Evolutionary conservation across 1,140 invertebrate species (phyloP).

Genomic region (Ptiloglossa arizonensis): DNA sequence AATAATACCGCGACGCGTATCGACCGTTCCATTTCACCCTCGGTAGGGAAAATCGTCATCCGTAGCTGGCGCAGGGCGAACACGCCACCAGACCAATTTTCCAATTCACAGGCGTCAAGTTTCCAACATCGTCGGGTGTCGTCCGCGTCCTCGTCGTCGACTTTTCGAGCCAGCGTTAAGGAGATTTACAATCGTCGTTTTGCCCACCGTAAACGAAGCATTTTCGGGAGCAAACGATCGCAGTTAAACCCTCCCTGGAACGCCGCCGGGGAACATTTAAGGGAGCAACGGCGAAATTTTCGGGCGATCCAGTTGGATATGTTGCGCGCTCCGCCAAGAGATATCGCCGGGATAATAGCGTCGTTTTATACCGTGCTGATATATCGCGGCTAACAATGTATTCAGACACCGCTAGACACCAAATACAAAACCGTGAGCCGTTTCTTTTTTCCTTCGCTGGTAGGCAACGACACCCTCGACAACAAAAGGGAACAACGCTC

Average conservation of each 20-base stretch:
- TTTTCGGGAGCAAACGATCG: conserved; percentile 63
- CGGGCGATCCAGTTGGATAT: conserved; percentile 44
- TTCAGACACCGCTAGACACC: conserved; percentile 12
- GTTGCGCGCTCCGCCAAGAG: conserved; percentile 45
- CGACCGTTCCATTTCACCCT: not conserved
- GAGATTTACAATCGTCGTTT: conserved; percentile 63
- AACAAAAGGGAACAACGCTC: not conserved
- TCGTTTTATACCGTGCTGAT: conserved; percentile 42
- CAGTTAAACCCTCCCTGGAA: conserved; percentile 52
- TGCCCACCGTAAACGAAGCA: conserved; percentile 60
- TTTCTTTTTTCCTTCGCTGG: conserved; percentile 8
- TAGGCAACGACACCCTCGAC: not conserved
- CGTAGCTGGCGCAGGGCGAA: not conserved
- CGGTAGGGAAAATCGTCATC: not conserved
- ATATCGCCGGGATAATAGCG: conserved; percentile 56
- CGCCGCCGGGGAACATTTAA: conserved; percentile 57
- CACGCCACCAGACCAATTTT: conserved; percentile 3
- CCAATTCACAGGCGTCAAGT: conserved; percentile 14
- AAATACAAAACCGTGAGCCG: not conserved
- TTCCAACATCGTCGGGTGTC: not conserved
- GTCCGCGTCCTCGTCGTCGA: not conserved
- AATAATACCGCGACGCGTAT: not conserved
- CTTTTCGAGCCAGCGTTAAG: conserved; percentile 25
- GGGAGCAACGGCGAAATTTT: conserved; percentile 56
- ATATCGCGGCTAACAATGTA: conserved; percentile 38